Base-by-base conservation (phyloP, 2,888 invertebrate genomes). In the Drosophila eohydei region DNA sequence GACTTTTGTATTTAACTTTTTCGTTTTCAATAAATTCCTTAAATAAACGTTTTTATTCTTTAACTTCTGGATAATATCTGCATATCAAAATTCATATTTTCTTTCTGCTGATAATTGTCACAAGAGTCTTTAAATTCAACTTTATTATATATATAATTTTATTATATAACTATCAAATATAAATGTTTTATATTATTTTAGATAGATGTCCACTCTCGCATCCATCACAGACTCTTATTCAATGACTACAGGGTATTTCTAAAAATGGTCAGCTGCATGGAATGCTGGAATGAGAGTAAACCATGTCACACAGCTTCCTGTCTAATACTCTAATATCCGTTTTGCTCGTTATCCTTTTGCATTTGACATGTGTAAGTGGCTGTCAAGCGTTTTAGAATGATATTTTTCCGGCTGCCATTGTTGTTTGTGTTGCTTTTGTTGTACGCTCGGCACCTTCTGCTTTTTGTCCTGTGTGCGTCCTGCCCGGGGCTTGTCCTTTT, bases 351-450 rank as follows among this genome's bases (percentile, higher is more conserved):
- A 89, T 87, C 87, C 89, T 71, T 84, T 87, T 85, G 80, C 83
- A 71, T 85, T 89, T 87, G 89, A 87, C 87, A 89, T 87, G 83
- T 87, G 89, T 89, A 87, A 87, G 87, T 87, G 87, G 81, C 87
- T 89, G 87, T 87, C 87, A 87, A 78, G 85, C 87, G 80, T 71
- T 81, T 87, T 80, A 81, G 83, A 88, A 86, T 82, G 88, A 88
- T 86, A 86, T 86, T 86, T 83, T 88, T 78, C 78, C 81, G 77
- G 81, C 52, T 70, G 55, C 44, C 52, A 32, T 55, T 51, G 63
- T 58, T 72, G 51, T 26, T 50, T 16, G 30, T 50, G 48, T 44
- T 50, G 56, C 30, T 48, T 14, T 38, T 46, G 60, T 66, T 43
- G 56, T 28, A 34, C 32, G 66, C 54, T 58, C 58, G 71, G 78